Evolutionary conservation across 2,113 vertebrate species (phyloP), one percentile per base, ranked within the genome.

Genomic region (Rhinoptilus africanus): DNA sequence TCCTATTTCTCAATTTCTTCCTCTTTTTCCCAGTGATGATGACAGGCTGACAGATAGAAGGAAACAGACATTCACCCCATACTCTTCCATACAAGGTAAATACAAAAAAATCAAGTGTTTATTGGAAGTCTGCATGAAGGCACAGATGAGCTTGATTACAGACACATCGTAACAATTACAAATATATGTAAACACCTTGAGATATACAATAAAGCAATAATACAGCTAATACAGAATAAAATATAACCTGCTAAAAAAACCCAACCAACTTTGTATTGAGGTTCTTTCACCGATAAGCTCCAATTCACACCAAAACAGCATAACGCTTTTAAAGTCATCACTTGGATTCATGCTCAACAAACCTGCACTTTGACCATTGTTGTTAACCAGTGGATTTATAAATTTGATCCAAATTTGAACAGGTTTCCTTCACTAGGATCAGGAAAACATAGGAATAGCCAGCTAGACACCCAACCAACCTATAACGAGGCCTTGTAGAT

Each of bases 71-170:
- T 66, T 35, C 84, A 95, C 64, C 92, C 80, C 48, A 47, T 4
- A 95, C 73, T 91, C 79, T 75, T 89, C 76, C 73, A 75, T 95
- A 94, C 68, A 84, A 96, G 79, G 83, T 64, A 95, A 94, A 91
- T 93, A 97, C 60, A 93, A 94, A 95, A 94, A 92, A 85, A 68
- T 96, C 93, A 96, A 92, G 86, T 93, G 84, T 97, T 96, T 97
- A 97, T 96, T 97, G 80, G 80, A 95, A 96, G 59, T 94, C 95
- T 92, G 94, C 96, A 95, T 96, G 96, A 97, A 96, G 97, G 97
- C 95, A 97, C 95, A 95, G 77, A 97, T 95, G 94, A 97, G 86
- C 89, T 97, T 94, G 95, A 93, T 95, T 97, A 97, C 94, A 96
- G 95, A 97, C 94, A 96, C 92, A 93, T 73, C 0, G 0, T 91